A percentile compares a stretch with the other conserved stretches of the same genome.
Conservation (phyloP, 2,113 vertebrate species). For the Cygnus atratus region DNA sequence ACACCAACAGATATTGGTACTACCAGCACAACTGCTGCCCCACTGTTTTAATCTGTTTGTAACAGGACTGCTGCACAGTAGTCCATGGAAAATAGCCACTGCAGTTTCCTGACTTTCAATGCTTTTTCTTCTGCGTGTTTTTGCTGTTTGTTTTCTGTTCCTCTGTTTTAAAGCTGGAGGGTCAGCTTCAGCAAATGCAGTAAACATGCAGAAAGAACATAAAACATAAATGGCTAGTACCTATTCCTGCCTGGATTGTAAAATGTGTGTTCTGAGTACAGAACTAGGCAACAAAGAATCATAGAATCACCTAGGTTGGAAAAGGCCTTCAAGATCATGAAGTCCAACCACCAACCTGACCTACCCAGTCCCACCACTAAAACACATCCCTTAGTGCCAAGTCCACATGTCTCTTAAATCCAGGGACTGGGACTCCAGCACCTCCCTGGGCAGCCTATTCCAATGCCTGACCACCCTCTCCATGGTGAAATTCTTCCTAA, state of each 20-base stretch:
- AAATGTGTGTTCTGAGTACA: not conserved
- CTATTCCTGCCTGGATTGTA: not conserved
- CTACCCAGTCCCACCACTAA: not conserved
- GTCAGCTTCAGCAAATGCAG: not conserved
- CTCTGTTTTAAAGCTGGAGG: not conserved
- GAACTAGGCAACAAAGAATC: not conserved
- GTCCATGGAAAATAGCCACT: constrained; percentile 10
- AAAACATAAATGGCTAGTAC: not conserved
- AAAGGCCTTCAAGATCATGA: not conserved
- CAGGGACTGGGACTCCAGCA: not conserved
- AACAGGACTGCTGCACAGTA: not conserved
- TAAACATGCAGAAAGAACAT: not conserved
- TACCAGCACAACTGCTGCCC: not conserved
- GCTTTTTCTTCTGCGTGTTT: constrained; percentile 7
- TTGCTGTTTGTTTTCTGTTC: not conserved
- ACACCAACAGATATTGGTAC: not conserved
- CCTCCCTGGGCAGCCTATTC: not conserved
- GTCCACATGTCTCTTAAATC: not conserved
- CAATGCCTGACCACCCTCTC: not conserved
- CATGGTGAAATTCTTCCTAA: not conserved
- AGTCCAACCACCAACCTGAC: not conserved
- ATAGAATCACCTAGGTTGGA: not conserved
- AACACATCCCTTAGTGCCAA: not conserved
- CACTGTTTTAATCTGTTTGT: constrained; percentile 38
- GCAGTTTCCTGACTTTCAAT: constrained; percentile 27